Evolutionary conservation across 2,888 invertebrate species (phyloP).

Genomic region (Acheta domesticus): DNA sequence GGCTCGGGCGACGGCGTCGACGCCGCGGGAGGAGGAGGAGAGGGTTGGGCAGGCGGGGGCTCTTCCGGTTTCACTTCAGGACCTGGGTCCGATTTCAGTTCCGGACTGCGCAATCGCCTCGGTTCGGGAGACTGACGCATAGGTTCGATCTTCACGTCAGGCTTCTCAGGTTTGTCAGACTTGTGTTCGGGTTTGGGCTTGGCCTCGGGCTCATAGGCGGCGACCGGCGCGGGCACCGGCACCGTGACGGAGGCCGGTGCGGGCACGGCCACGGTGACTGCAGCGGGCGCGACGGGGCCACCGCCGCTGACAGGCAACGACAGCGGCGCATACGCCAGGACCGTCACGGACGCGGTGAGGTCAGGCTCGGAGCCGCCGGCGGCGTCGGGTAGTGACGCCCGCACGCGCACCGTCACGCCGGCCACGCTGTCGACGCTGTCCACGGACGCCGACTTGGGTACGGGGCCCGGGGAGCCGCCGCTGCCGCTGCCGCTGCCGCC

Average conservation of each 20-base stretch:
- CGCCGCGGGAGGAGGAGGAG: background rate
- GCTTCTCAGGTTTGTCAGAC: background rate
- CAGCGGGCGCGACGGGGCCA: background rate
- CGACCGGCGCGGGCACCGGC: background rate
- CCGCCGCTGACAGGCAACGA: background rate
- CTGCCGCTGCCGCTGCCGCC: background rate
- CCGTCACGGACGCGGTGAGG: background rate
- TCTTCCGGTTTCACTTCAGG: too few species aligned
- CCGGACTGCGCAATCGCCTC: too few species aligned
- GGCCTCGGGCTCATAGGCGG: background rate
- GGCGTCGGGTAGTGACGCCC: background rate
- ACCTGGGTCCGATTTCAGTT: too few species aligned
- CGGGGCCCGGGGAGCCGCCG: background rate
- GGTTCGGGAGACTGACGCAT: background rate
- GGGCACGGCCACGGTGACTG: background rate
- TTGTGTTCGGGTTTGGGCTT: background rate
- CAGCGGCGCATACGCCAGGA: background rate
- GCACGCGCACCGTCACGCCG: background rate
- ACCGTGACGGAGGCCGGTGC: background rate
- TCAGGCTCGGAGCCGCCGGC: background rate
- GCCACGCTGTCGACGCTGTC: background rate
- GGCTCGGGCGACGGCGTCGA: background rate
- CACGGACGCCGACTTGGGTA: background rate
- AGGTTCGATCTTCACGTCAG: background rate
- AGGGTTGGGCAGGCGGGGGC: background rate